A percentile compares a stretch with the other conserved stretches of the same genome.
phyloP scores from a whole-genome alignment of 2,888 invertebrate species.

The Schizaphis graminum region DNA sequence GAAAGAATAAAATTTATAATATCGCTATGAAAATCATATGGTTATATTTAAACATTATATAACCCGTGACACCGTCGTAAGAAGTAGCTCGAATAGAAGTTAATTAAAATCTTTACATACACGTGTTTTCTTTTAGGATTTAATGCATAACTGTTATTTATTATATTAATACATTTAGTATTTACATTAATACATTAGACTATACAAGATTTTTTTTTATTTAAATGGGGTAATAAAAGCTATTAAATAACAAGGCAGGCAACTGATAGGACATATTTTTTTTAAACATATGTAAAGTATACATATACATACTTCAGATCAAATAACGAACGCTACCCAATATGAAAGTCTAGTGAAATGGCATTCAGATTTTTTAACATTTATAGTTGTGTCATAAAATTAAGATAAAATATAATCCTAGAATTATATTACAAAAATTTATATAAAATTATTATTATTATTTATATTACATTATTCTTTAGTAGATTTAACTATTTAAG shows the following conservation, averaged over 20 bases:
- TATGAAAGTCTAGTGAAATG: background rate
- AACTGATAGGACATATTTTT: background rate
- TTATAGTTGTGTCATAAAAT: background rate
- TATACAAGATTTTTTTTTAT: background rate
- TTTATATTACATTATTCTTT: background rate
- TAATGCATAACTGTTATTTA: background rate
- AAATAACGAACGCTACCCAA: background rate
- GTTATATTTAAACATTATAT: background rate
- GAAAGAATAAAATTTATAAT: background rate
- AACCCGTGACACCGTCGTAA: background rate
- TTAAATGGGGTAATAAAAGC: background rate
- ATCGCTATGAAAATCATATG: background rate
- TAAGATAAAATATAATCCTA: background rate
- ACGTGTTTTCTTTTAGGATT: slow-evolving; percentile 32
- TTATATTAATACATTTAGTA: slow-evolving; percentile 5
- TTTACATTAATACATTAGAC: background rate
- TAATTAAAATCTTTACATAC: slow-evolving; percentile 19
- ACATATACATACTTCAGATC: background rate
- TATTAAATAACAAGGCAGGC: background rate
- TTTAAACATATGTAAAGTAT: background rate
- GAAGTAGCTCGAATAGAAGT: background rate
- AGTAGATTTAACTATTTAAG: background rate
- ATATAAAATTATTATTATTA: background rate
- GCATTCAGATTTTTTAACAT: background rate
- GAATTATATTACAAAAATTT: background rate